Conservation (phyloP, 2,888 invertebrate species). For the Drosophila atripex region DNA sequence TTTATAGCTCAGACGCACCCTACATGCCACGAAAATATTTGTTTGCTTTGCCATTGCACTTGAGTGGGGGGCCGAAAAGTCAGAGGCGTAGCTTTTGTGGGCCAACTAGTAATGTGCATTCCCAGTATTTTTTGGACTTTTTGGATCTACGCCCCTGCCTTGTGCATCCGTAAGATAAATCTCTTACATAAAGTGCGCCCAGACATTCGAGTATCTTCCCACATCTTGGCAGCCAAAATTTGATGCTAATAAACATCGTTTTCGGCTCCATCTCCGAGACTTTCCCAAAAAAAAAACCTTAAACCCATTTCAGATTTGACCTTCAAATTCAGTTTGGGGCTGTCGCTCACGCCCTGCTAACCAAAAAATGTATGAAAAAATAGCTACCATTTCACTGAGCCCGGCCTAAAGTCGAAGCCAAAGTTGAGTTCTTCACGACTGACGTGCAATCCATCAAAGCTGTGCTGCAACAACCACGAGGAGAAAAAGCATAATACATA, state of each 20-base stretch:
- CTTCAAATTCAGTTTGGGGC: constrained; percentile 38
- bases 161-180: constrained; percentile 36
- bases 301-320: constrained; percentile 31
- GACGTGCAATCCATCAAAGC: constrained; percentile 75
- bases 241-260: constrained; percentile 38
- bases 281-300: constrained; percentile 35
- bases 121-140: background rate
- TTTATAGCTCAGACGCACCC: constrained; percentile 47
- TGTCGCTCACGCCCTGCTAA: constrained; percentile 50
- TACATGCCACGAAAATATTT: constrained; percentile 19
- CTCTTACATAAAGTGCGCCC: constrained; percentile 55
- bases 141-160: background rate
- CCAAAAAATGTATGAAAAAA: constrained; percentile 40
- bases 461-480: constrained; percentile 24
- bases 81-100: constrained; percentile 11
- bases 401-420: constrained; percentile 22
- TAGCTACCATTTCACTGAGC: constrained; percentile 46
- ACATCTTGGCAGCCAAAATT: constrained; percentile 29
- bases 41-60: constrained; percentile 47
- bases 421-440: constrained; percentile 61
- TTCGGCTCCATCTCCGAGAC: constrained; percentile 27
- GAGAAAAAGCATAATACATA: constrained; percentile 58
- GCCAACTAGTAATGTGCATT: background rate
- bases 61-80: constrained; percentile 34
- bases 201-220: constrained; percentile 23